Percentiles rank a stretch among this genome's conserved stretches.
Conservation (phyloP, 2,888 invertebrate genomes). For the Cryptophagus acutangulus region DNA sequence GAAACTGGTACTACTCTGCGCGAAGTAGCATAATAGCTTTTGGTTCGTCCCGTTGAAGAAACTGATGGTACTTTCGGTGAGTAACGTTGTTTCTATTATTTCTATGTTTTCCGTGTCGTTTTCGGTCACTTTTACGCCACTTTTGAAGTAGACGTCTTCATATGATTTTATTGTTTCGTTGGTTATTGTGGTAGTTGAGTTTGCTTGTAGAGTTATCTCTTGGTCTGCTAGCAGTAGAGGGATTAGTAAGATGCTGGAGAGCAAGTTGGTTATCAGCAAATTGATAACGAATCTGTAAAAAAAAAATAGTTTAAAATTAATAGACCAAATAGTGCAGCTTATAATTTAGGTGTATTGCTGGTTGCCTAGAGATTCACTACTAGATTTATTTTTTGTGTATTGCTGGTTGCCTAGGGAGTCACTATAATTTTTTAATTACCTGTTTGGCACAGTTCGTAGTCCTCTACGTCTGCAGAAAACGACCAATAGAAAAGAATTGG, state of each 20-base stretch:
- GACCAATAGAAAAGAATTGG: slow-evolving; percentile 67
- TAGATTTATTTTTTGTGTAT: background rate
- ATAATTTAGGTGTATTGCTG: no score
- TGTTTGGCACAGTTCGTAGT: slow-evolving; percentile 72
- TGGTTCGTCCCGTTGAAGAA: slow-evolving; percentile 5
- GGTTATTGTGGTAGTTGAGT: slow-evolving; percentile 43
- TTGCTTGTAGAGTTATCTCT: slow-evolving; percentile 27
- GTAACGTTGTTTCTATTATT: slow-evolving; percentile 25
- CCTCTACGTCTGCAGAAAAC: slow-evolving; percentile 70
- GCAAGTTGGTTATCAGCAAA: slow-evolving; percentile 51
- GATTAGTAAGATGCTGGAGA: slow-evolving; percentile 49
- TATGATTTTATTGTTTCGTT: no score
- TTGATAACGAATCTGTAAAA: slow-evolving; percentile 52
- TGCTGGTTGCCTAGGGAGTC: background rate
- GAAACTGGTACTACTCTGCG: slow-evolving; percentile 60
- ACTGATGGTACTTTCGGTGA: background rate
- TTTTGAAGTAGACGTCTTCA: slow-evolving; percentile 45
- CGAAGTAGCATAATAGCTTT: slow-evolving; percentile 42
- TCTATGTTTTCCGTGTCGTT: slow-evolving; percentile 21
- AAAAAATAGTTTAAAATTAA: slow-evolving; percentile 30
- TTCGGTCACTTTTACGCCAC: slow-evolving; percentile 16
- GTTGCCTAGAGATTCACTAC: no score
- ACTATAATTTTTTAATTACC: slow-evolving; percentile 51
- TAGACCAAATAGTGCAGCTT: no score
- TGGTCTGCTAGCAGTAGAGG: slow-evolving; percentile 53